Evolutionary conservation across 2,113 vertebrate genomes (phyloP), one percentile per base, ranked within the genome.

Genomic region (Tenebrosternarchus preto): DNA sequence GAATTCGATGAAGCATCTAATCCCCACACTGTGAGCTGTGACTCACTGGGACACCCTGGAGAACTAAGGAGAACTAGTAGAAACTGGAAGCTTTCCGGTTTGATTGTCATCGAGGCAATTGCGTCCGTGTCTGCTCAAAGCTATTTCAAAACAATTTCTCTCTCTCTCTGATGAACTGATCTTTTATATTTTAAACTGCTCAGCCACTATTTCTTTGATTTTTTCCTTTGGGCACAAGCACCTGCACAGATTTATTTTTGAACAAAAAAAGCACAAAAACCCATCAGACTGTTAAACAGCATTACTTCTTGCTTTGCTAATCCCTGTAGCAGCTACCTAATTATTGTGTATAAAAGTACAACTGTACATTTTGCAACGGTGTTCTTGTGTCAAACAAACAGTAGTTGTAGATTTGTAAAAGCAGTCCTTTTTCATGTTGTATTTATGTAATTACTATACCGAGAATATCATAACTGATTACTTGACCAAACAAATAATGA

Each of bases 1-100:
- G 11, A 73, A 73, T 80, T 72, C 43, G 59, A 57, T 67, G 78
- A 57, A 74, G 50, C 71, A 67, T 80, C 61, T 80, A 74, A 74
- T 80, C 68, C 68, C 64, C 59, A 73, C 59, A 64, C 66, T 80
- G 71, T 67, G 70, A 74, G 50, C 60, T 63, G 60, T 16, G 50
- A 29, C 69, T 56, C 39, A 39, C 59, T 36, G 57, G n/a, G 59
- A 22, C 25, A 39, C 70, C 70, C 78, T 53, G 59, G 46, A 73
- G 78, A 61, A 80, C 61, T 24, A 29, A 53, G 70, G 39, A 56
- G 70, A 80, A 31, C 68, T 55, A 20, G 36, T 8, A 50, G 67
- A 59, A 78, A 50, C 57, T 50, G 68, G 68, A 63, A 43, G 22
- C 70, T 71, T 69, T 63, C 31, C 27, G 50, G 11, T 53, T 24